These are phyloP conservation scores for Bergia puertoricense DNA, from an alignment of 92 coral and sea anemone species.

Conservation along the genomic window DNA sequence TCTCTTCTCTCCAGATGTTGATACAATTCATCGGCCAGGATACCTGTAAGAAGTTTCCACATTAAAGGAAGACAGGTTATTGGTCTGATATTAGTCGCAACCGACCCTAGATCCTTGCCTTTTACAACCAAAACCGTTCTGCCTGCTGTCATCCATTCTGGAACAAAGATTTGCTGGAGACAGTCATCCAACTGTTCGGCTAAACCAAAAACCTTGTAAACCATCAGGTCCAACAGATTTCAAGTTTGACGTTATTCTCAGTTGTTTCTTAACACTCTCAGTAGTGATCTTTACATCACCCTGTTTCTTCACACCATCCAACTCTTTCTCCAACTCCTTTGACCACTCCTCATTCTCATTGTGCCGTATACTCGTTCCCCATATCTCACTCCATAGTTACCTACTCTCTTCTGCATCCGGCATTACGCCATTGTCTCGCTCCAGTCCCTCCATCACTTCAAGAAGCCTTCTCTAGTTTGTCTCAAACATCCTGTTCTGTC, in stretches of 20 bases:
- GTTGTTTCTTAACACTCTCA: background rate
- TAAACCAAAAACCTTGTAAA: conserved; percentile 24
- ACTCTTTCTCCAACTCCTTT: background rate
- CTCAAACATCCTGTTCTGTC: conserved; percentile 58
- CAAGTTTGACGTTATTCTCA: conserved; percentile 25
- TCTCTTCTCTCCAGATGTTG: conserved; percentile 20
- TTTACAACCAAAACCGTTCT: conserved; percentile 46
- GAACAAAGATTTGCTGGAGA: conserved; percentile 3
- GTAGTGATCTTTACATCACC: background rate
- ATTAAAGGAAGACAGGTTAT: conserved; percentile 43
- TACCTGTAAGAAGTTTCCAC: conserved; percentile 42
- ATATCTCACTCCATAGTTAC: conserved; percentile 36
- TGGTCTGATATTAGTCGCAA: conserved; percentile 32
- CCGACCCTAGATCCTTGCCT: conserved; percentile 8
- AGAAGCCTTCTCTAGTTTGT: conserved; percentile 40
- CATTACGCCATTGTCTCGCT: conserved; percentile 22
- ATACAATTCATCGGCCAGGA: conserved; percentile 36
- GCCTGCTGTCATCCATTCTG: conserved; percentile 47
- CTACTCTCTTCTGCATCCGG: conserved; percentile 52
- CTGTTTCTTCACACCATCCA: conserved; percentile 14
- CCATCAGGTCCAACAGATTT: conserved; percentile 38
- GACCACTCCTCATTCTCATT: conserved; percentile 26
- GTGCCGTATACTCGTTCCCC: conserved; percentile 15
- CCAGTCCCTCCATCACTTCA: conserved; percentile 41
- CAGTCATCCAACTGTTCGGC: conserved; percentile 38